Evolutionary conservation across 2,888 invertebrate species (phyloP), one percentile per base, ranked within the genome.

Genomic region (Eristalinus sepulchralis): DNA sequence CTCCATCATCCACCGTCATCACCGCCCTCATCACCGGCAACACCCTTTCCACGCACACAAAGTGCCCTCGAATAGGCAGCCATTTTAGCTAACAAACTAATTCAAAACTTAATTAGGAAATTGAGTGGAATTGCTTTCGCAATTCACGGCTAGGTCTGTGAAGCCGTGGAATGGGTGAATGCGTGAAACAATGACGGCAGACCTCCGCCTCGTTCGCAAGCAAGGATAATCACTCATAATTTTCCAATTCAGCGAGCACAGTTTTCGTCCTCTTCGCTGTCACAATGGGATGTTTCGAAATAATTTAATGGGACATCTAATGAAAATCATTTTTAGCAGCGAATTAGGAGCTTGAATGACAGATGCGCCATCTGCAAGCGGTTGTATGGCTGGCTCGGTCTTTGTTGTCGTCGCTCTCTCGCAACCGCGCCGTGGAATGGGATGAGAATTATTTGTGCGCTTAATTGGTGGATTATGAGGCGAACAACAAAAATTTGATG

Each of bases 261-360:
- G 68, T 73, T 75, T 68, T 57, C 62, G 75, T 81, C 75, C 68
- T 73, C 17, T 47, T 57, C 62, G 34, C 22, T 67, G 66, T 77
- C 81, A 80, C 84, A 84, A 84, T 82, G 55, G 73, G 53, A 73
- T 82, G 81, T 78, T 85, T 78, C 73, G 77, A 78, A 82, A 85
- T 85, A 82, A 85, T 85, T 85, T 85, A 81, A 85, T 85, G 85
- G 82, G 82, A 85, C 85, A 82, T 85, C 77, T 85, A 82, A 85
- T 82, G 85, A 77, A 78, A 85, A 82, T 77, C 77, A 85, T 85
- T 82, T 85, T 82, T 64, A 81, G 81, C 77, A 70, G 63, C 73
- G 77, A 81, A 85, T 85, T 85, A 85, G 81, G 39, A 53, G 22
- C 63, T 64, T 36, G 64, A 85, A 81, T 72, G 81, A 85, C 77